Conservation (phyloP, 2,797 vertebrate species). For the Sphaeramia orbicularis region DNA sequence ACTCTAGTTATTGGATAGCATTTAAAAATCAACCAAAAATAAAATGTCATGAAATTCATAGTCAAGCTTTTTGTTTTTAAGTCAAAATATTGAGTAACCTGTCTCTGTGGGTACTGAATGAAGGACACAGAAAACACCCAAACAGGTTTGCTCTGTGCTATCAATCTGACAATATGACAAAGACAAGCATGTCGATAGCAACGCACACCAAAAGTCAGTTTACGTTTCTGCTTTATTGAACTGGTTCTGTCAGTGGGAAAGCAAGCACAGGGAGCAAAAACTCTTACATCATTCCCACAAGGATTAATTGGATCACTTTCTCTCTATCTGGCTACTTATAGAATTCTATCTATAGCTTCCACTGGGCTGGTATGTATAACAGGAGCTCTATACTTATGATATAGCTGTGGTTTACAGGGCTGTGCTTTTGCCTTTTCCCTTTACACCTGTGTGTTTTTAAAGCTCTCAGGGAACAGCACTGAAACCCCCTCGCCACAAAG, state of each 20-base stretch:
- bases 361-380: not conserved
- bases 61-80: too few relatives aligned
- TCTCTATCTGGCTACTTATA: not conserved
- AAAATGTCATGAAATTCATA: not conserved
- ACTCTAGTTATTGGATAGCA: not conserved
- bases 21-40: not conserved
- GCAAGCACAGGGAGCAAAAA: not conserved
- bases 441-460: slow-evolving; percentile 27
- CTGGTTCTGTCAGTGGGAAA: not conserved
- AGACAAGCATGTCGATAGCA: not conserved
- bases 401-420: slow-evolving; percentile 15
- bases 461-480: slow-evolving; percentile 28
- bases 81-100: not conserved
- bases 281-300: not conserved
- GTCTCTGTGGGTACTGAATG: not conserved
- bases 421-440: slow-evolving; percentile 19
- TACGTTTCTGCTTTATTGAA: not conserved
- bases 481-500: slow-evolving; percentile 64
- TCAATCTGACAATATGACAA: not conserved
- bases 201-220: not conserved
- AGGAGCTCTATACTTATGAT: slow-evolving; percentile 5
- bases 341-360: slow-evolving; percentile 8
- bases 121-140: not conserved
- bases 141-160: not conserved
- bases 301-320: slow-evolving; percentile 13